Base-by-base conservation (phyloP, 2,797 vertebrate species). In the Epinephelus coioides region DNA sequence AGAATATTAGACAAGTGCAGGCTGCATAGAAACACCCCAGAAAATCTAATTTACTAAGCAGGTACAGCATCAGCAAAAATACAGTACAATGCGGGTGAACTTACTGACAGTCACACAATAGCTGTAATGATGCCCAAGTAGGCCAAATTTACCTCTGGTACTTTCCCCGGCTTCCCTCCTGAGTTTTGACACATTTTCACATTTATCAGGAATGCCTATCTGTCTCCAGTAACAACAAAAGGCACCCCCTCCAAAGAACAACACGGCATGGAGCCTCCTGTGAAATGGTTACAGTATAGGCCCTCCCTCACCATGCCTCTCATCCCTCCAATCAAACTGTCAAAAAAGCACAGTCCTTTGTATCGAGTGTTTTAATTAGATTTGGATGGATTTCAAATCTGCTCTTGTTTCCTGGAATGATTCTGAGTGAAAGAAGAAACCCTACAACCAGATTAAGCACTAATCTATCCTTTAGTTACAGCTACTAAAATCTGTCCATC, bases 361-460 rank as follows among this genome's bases (percentile, higher is more conserved):
- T 91, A 87, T 88, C 8, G 76, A 88, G 85, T 86, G 73, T 92
- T 93, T 92, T 93, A 93, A 95, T 93, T 94, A 95, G 93, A 94
- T 93, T 93, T 92, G 91, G 93, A 94, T 92, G 90, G 90, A 93
- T 94, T 94, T 94, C 91, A 94, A 92, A 92, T 92, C 90, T 87
- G 82, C 91, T 91, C 91, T 84, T 88, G 87, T 92, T 95, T 94
- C 92, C 91, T 93, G 91, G 92, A 93, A 93, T 86, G 89, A 92
- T 88, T 90, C 81, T 40, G 89, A 88, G 84, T 88, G 91, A 92
- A 92, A 91, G 91, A 93, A 93, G 90, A 91, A 88, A 87, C 90
- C 89, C 82, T 76, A 86, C 92, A 94, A 93, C 88, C 79, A 93
- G 93, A 94, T 94, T 94, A 95, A 86, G 78, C 78, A 60, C 89